Base-by-base conservation (phyloP, 1,140 invertebrate species). In the Acromyrmex echinatior region DNA sequence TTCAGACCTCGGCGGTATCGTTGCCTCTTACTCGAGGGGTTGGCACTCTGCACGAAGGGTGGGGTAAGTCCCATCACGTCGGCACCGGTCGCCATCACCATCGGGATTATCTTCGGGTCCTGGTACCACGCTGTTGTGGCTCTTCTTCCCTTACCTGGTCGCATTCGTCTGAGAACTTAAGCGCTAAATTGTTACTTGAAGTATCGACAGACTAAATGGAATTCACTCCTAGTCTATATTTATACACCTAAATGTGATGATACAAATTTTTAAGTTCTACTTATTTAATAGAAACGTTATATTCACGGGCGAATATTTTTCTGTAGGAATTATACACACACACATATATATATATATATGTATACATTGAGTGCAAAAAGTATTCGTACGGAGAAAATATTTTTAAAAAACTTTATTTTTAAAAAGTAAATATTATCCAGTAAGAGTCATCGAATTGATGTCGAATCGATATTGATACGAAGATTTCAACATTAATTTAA, bases 1-100 rank as follows among this genome's bases (percentile, higher is more conserved):
- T 94, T 93, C 93, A 92, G 89, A 84, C 78, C 91, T 68, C 71
- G 89, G 74, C 87, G 86, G 91, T 93, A 92, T 93, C 92, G 92
- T 92, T 93, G 92, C 92, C 90, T 91, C 91, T 93, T 92, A 92
- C 71, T 28, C 35, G 81, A 60, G 80, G 87, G 90, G 89, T 91
- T 90, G 77, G 60, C 80, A 84, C 68, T 70, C 56, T 62, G 16
- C 16, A 5, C 56, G 31, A 18, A 25, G 7, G 28, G 89, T 70
- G 77, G 89, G 86, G 81, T 86, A 88, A 90, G 89, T 91, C 80
- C 89, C 78, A 87, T 80, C 86, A 90, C 74, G 73, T 76, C 80
- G 70, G 70, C 78, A 74, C 10, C 45, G 68, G 76, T 70, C 86
- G 79, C 82, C 82, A 79, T 82, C 81, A 51, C 76, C 45, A 25